Evolutionary conservation across 2,797 vertebrate genomes (phyloP).

Genomic region (Eupleurogrammus muticus): DNA sequence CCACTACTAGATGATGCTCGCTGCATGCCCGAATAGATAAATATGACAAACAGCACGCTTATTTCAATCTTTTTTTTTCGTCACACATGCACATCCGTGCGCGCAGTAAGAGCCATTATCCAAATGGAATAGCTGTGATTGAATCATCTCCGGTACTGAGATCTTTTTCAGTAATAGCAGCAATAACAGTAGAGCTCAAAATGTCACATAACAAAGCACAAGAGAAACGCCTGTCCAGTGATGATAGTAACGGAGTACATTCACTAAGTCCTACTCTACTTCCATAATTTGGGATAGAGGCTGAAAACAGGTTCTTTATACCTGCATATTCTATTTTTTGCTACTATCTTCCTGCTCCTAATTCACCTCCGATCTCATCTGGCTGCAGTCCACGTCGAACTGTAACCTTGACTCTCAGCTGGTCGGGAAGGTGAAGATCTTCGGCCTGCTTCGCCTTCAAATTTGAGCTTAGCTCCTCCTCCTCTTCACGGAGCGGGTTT

Average conservation of each 20-base stretch:
- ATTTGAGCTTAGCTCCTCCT: no score
- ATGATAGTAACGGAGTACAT: not conserved
- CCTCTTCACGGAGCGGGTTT: no score
- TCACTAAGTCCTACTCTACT: not conserved
- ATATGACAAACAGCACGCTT: not conserved
- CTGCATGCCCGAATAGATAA: conserved; percentile 1
- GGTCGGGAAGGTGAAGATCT: no score
- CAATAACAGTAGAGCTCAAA: conserved; percentile 25
- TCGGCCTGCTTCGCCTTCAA: no score
- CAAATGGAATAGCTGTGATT: conserved; percentile 33
- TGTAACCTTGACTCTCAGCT: no score
- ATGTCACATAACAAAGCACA: conserved; percentile 20
- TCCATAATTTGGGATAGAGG: no score
- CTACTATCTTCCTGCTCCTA: no score
- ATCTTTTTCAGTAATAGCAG: conserved; percentile 21
- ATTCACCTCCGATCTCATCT: no score
- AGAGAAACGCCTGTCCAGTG: not conserved
- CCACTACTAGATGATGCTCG: not conserved
- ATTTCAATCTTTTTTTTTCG: conserved; percentile 5
- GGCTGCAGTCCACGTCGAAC: no score
- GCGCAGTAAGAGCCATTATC: conserved; percentile 27
- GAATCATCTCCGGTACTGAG: not conserved
- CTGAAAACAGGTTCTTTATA: no score
- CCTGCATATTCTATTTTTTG: no score
- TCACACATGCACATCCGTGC: conserved; percentile 4